Percentiles rank a stretch among this genome's conserved stretches.
phyloP scores from a whole-genome alignment of 1,140 invertebrate genomes.

The Cydia amplana region DNA sequence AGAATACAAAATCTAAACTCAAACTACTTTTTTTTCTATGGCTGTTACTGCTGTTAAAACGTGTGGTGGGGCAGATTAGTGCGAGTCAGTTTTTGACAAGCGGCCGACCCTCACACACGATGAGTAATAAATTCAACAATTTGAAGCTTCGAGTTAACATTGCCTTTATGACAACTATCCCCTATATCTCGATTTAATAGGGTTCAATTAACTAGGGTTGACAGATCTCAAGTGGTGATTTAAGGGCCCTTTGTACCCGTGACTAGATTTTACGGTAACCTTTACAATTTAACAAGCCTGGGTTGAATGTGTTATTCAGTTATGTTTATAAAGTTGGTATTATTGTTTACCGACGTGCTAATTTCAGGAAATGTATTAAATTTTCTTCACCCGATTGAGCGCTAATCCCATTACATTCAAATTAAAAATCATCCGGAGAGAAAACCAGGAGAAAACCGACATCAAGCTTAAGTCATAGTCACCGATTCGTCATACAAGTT shows the following conservation, averaged over 20 bases:
- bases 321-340: not conserved
- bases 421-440: no score
- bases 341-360: not conserved
- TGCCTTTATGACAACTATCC: constrained; percentile 28
- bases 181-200: constrained; percentile 29
- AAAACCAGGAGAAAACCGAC: no score
- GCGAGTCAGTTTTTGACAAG: not conserved
- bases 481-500: no score
- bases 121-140: constrained; percentile 28
- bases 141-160: constrained; percentile 29
- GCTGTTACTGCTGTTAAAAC: no score
- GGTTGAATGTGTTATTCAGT: constrained; percentile 15
- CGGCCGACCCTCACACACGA: not conserved
- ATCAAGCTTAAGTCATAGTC: no score
- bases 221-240: constrained; percentile 32
- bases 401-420: no score
- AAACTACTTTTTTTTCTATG: not conserved
- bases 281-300: constrained; percentile 23
- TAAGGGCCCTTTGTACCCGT: constrained; percentile 26
- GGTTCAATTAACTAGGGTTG: constrained; percentile 31
- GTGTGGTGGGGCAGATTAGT: not conserved
- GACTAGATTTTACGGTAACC: constrained; percentile 32
- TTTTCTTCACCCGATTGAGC: no score
- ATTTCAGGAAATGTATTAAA: not conserved
- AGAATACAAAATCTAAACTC: not conserved